Conservation (phyloP, 2,113 vertebrate genomes). For the Neolamprologus sp. region DNA sequence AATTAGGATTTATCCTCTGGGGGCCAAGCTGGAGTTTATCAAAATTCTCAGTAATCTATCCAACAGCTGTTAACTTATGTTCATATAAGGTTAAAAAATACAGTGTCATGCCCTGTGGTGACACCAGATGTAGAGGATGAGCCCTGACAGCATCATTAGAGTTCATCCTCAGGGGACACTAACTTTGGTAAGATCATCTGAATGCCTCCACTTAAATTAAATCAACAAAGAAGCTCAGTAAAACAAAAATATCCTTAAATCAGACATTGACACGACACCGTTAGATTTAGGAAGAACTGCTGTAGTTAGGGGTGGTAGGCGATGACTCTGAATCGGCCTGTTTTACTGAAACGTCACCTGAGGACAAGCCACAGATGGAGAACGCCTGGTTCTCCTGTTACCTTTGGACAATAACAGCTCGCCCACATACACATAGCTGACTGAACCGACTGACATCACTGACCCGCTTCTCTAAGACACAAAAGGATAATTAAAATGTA, state of each 20-base stretch:
- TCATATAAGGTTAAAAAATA: neutral
- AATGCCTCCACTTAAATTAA: neutral
- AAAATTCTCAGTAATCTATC: neutral
- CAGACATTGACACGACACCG: neutral
- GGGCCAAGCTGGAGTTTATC: neutral
- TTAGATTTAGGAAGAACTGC: neutral
- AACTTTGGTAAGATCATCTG: neutral
- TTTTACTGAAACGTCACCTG: neutral
- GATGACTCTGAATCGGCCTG: neutral
- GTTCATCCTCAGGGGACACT: neutral
- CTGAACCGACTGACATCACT: neutral
- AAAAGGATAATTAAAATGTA: neutral
- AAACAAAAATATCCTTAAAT: neutral
- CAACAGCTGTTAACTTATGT: neutral
- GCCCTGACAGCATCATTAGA: neutral
- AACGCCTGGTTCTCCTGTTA: neutral
- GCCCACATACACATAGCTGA: neutral
- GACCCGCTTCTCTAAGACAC: neutral
- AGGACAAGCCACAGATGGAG: neutral
- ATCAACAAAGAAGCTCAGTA: neutral
- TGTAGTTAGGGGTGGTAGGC: neutral
- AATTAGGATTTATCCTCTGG: neutral
- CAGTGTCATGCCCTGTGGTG: neutral
- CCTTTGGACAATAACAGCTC: neutral
- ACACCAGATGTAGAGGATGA: neutral